These are phyloP conservation scores for Calcarius lapponicus DNA, from an alignment of 2,797 vertebrate genomes.

Conservation along the genomic window DNA sequence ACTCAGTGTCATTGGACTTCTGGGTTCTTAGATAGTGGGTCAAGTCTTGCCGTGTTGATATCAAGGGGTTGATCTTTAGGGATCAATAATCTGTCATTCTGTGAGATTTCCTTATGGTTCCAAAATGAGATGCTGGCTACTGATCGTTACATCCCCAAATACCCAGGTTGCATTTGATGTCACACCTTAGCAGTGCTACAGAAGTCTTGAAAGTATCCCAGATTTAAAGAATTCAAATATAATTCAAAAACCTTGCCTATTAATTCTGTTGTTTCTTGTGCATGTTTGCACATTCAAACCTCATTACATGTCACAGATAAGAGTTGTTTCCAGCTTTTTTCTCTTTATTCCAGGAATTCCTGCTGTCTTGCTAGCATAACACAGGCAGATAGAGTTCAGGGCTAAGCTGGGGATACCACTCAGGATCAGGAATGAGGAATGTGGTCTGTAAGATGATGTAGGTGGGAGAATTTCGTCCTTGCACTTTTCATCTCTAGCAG, in stretches of 20 bases:
- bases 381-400: neutral
- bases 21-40: neutral
- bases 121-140: neutral
- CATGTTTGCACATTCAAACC: neutral
- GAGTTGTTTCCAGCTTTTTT: neutral
- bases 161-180: neutral
- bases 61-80: neutral
- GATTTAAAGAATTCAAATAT: neutral
- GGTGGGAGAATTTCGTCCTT: neutral
- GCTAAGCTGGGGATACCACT: neutral
- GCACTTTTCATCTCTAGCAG: neutral
- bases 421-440: neutral
- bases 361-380: neutral
- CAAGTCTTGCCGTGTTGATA: neutral
- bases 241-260: neutral
- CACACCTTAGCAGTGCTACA: neutral
- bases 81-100: neutral
- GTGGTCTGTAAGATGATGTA: neutral
- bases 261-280: neutral
- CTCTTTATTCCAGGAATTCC: neutral
- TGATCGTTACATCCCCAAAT: neutral
- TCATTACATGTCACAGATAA: constrained; percentile 25
- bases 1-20: neutral
- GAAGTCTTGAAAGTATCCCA: neutral
- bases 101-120: neutral